Base-by-base conservation (phyloP, 2,113 vertebrate genomes). In the Marcusenius ussheri region DNA sequence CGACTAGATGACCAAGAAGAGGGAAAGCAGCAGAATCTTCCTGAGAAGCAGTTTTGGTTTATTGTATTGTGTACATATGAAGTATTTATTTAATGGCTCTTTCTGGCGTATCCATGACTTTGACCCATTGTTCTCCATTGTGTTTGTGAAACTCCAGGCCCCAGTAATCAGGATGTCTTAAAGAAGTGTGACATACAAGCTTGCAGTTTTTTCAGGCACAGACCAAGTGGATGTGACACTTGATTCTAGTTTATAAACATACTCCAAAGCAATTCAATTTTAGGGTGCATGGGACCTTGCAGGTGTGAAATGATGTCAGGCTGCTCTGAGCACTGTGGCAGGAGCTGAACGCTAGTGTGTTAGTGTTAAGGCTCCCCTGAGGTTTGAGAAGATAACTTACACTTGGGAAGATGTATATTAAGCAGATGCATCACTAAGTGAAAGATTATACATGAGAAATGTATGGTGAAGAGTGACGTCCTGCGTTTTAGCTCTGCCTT, bases 51-150 rank as follows among this genome's bases (percentile, higher is more conserved):
- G 93, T 93, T 49, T 88, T 90, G 90, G 91, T 91, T 84, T 88
- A 89, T 86, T 89, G 80, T 92, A 95, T 94, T 94, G 93, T 96
- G 96, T 96, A 96, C 93, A 96, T 96, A 96, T 94, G 93, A 94
- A 95, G 93, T 96, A 96, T 96, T 96, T 96, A 96, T 96, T 96
- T 94, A 95, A 96, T 94, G 96, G 95, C 95, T 92, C 95, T 94
- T 94, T 93, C 88, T 92, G 80, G 87, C 93, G 89, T 91, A 91
- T 92, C 85, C 94, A 91, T 90, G 87, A 66, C 56, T 95, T 96
- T 96, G 93, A 95, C 93, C 91, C 92, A 92, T 93, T 89, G 91
- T 95, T 95, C 92, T 70, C 62, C 62, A 91, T 92, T 89, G 91
- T 92, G 93, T 80, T 19, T 80, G 74, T 80, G 74, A 35, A 42